These are phyloP conservation scores for Danaus chrysippus DNA, from an alignment of 2,888 invertebrate genomes.

Conservation along the genomic window DNA sequence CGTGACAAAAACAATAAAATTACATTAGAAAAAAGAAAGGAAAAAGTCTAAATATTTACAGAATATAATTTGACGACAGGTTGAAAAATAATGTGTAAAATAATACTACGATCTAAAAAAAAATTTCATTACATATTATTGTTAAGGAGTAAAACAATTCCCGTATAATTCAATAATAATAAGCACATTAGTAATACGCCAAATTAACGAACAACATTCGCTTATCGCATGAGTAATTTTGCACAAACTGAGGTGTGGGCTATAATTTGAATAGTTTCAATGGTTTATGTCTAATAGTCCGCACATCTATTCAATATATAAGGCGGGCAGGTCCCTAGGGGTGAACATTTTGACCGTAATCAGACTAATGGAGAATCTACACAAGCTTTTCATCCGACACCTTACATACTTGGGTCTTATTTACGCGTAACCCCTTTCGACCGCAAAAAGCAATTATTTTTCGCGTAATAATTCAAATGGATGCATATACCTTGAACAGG, in stretches of 20 bases:
- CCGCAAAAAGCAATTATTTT: constrained; percentile 27
- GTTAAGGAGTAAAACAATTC: neutral
- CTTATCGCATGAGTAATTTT: constrained; percentile 15
- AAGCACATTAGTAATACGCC: neutral
- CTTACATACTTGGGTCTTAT: constrained; percentile 38
- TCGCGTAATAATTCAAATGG: constrained; percentile 13
- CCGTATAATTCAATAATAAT: neutral
- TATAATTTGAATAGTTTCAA: constrained; percentile 28
- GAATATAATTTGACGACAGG: too few relatives aligned
- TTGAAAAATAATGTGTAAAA: too few relatives aligned
- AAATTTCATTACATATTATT: too few relatives aligned
- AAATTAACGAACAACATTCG: neutral
- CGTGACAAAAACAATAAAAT: too few relatives aligned
- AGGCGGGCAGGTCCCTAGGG: constrained; percentile 45
- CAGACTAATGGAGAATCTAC: constrained; percentile 69
- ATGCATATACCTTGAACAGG: neutral
- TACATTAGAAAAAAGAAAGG: too few relatives aligned
- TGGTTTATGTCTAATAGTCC: constrained; percentile 27
- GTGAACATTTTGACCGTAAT: constrained; percentile 71
- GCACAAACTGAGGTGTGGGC: constrained; percentile 13
- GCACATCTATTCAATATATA: constrained; percentile 29
- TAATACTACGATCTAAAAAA: too few relatives aligned
- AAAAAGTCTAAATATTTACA: too few relatives aligned
- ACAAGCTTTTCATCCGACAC: constrained; percentile 59
- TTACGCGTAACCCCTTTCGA: constrained; percentile 33